Conservation (phyloP, 2,113 vertebrate species). For the Gavialis gangeticus region DNA sequence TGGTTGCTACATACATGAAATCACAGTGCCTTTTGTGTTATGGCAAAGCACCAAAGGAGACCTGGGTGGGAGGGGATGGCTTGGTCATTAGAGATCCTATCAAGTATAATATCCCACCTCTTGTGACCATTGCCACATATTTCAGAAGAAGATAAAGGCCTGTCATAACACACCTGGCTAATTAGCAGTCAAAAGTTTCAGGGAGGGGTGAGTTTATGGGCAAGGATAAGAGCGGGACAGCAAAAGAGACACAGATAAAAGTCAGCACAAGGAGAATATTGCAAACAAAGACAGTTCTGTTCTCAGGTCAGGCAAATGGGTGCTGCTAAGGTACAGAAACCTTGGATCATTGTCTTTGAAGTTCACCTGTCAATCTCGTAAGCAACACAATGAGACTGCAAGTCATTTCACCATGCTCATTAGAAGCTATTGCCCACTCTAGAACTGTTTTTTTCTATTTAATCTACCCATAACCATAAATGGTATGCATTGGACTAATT, state of each 20-base stretch:
- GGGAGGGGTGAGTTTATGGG: slow-evolving; percentile 17
- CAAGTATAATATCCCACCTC: neutral
- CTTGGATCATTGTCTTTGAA: slow-evolving; percentile 42
- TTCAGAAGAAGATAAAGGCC: slow-evolving; percentile 11
- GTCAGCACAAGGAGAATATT: slow-evolving; percentile 42
- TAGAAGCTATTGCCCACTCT: neutral
- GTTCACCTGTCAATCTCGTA: slow-evolving; percentile 57
- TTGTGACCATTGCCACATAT: neutral
- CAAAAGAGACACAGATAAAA: slow-evolving; percentile 44
- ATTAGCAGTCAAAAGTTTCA: neutral
- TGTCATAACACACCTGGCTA: neutral
- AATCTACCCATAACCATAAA: slow-evolving; percentile 25
- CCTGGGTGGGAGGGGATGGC: neutral
- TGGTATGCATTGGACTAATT: slow-evolving; percentile 7
- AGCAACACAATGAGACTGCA: neutral
- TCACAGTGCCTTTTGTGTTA: neutral
- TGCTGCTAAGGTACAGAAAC: slow-evolving; percentile 28
- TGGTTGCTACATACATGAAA: neutral
- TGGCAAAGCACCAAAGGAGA: neutral
- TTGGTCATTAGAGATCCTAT: neutral
- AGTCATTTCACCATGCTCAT: neutral
- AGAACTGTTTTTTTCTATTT: neutral
- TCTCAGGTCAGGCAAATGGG: slow-evolving; percentile 18
- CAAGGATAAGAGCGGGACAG: neutral
- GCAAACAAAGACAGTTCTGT: slow-evolving; percentile 62